Base-by-base conservation (phyloP, 1,140 invertebrate genomes). In the Protaetia brevitarsis region DNA sequence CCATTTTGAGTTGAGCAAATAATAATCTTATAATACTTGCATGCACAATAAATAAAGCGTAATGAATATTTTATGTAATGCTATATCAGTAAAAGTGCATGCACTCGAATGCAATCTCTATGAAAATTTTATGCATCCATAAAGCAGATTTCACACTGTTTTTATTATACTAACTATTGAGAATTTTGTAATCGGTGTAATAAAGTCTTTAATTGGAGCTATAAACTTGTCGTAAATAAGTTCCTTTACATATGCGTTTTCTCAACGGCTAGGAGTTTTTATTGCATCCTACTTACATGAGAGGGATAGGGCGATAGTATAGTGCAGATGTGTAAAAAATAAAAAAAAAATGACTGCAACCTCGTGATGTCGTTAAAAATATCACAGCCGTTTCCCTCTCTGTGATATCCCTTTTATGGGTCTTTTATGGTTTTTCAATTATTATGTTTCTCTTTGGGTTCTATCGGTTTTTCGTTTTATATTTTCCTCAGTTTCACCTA, bases 41-140 rank as follows among this genome's bases (percentile, higher is more conserved):
- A n/a, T n/a, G n/a, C n/a, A n/a, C n/a, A n/a, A n/a, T n/a, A n/a
- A n/a, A n/a, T n/a, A n/a, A n/a, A n/a, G n/a, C n/a, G n/a, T n/a
- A n/a, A 41, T 41, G 37, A 41, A 41, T 41, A 41, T 1, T 45
- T 45, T 45, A 45, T 45, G 37, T n/a, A 45, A 45, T 19, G 37
- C 21, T 16, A 45, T 45, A 19, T 19, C 21, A 19, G 11, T 45
- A 37, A 45, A 45, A 45, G 37, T 19, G 7, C n/a, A n/a, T n/a
- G 1, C n/a, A 19, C n/a, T n/a, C 13, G 11, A 19, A 19, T 4
- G n/a, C 37, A 45, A 45, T 45, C 16, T 19, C 2, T 45, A 45
- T 19, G 37, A 45, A 45, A 13, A 19, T 19, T 45, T 45, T 45
- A 45, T 45, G 11, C 7, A 10, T n/a, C 37, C 10, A 51, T 51